Base-by-base conservation (phyloP, 2,888 invertebrate genomes). In the Xestia c-nigrum region DNA sequence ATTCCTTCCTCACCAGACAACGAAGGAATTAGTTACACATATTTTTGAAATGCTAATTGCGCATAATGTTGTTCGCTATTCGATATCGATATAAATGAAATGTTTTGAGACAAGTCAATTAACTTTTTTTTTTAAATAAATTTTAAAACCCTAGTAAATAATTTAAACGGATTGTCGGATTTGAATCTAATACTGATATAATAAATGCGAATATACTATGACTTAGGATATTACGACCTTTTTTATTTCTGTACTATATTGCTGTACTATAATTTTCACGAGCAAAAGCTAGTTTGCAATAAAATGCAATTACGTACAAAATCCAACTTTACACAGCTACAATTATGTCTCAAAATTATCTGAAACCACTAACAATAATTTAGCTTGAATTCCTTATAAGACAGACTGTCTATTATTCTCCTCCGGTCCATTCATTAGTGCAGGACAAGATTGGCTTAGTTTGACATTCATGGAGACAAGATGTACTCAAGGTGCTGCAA, bases 381-480 rank as follows among this genome's bases (percentile, higher is more conserved):
- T 57, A 16, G 31, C 10, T 6, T 52, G 75, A 59, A 72, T 81
- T 50, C 24, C 40, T 81, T 24, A 85, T 31, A 66, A 74, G 69
- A 55, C 47, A 65, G 69, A 55, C 40, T 1, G 43, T 52, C 46
- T 31, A 61, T 46, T n/a, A 55, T 52, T 80, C 69, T 80, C 59
- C 50, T 47, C 43, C 46, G 57, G 65, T 64, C 40, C 50, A 72
- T 85, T 86, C 68, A 84, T 86, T 84, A 83, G 76, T 77, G 74
- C 72, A 61, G 38, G 38, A 5, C 72, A 9, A 70, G 67, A 85
- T 85, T 85, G 72, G 47, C 67, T 77, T 75, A 86, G 74, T 85
- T 85, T 77, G 70, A 55, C 73, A 85, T 85, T 86, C 80, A 85
- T 85, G 66, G 31, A 83, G 72, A 43, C 70, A 21, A 57, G 50